Percentiles rank a stretch among this genome's conserved stretches.
These are phyloP conservation scores for Apotomis betuletana DNA, from an alignment of 2,888 invertebrate genomes.

Conservation along the genomic window DNA sequence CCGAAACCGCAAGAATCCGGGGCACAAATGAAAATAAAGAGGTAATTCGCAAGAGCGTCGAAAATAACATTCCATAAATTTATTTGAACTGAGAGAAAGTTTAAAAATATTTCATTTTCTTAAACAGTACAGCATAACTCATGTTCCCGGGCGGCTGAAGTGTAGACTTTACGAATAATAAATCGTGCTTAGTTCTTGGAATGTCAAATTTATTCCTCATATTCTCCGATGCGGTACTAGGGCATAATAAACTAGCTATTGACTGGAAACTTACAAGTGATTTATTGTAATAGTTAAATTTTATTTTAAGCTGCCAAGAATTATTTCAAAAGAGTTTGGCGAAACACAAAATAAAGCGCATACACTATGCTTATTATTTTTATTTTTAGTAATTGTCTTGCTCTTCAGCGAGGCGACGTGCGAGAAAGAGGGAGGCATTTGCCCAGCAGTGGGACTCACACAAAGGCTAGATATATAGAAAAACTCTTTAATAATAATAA, in stretches of 20 bases:
- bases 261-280: slow-evolving; percentile 23
- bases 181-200: slow-evolving; percentile 32
- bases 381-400: too few relatives aligned
- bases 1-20: slow-evolving; percentile 7
- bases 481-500: too few relatives aligned
- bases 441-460: too few relatives aligned
- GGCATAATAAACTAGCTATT: slow-evolving; percentile 27
- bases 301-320: too few relatives aligned
- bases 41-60: slow-evolving; percentile 29
- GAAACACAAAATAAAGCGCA: too few relatives aligned
- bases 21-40: slow-evolving; percentile 23
- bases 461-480: too few relatives aligned
- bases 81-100: slow-evolving; percentile 38
- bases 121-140: slow-evolving; percentile 43
- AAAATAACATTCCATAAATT: slow-evolving; percentile 38
- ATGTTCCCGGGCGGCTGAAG: slow-evolving; percentile 39
- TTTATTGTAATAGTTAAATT: slow-evolving; percentile 2
- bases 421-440: too few relatives aligned
- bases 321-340: too few relatives aligned
- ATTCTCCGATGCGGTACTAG: slow-evolving; percentile 10
- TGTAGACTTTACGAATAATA: slow-evolving; percentile 41
- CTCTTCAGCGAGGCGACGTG: too few relatives aligned
- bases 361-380: too few relatives aligned
- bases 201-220: slow-evolving; percentile 36
- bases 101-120: slow-evolving; percentile 43